Evolutionary conservation across 2,113 vertebrate genomes (phyloP).

Genomic region (Chlorocebus sabaeus): DNA sequence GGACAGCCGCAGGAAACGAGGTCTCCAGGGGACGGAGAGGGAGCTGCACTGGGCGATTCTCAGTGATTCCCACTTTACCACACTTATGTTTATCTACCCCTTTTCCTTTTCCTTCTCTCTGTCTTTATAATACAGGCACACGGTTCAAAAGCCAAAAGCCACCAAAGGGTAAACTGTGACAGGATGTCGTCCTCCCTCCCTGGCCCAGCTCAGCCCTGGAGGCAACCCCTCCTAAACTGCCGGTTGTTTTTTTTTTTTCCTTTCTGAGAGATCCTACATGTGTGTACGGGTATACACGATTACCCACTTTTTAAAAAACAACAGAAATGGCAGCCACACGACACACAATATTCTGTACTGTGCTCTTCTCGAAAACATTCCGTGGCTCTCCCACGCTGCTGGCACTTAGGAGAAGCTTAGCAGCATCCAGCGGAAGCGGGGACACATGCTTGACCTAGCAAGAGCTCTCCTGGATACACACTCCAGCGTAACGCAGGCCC

Average conservation of each 20-base stretch:
- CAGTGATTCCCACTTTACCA: neutral
- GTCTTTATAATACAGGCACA: neutral
- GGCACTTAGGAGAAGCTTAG: neutral
- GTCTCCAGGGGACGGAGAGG: neutral
- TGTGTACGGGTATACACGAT: accelerated
- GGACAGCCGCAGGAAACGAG: neutral
- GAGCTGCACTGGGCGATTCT: neutral
- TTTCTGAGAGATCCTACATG: neutral
- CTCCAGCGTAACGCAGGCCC: neutral
- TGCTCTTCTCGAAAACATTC: neutral
- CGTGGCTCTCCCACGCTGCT: neutral
- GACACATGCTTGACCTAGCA: neutral
- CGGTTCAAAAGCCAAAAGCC: neutral
- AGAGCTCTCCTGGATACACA: neutral
- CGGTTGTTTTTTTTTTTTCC: neutral
- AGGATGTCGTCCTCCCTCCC: neutral
- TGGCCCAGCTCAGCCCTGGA: neutral
- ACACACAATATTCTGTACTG: neutral
- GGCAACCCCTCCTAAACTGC: neutral
- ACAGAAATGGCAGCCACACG: neutral
- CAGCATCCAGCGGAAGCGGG: neutral
- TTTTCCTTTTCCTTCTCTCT: neutral
- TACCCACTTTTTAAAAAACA: neutral
- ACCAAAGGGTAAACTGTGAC: neutral
- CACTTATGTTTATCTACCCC: neutral